Conservation (phyloP, 2,888 invertebrate genomes). For the Chrysina gloriosa region DNA sequence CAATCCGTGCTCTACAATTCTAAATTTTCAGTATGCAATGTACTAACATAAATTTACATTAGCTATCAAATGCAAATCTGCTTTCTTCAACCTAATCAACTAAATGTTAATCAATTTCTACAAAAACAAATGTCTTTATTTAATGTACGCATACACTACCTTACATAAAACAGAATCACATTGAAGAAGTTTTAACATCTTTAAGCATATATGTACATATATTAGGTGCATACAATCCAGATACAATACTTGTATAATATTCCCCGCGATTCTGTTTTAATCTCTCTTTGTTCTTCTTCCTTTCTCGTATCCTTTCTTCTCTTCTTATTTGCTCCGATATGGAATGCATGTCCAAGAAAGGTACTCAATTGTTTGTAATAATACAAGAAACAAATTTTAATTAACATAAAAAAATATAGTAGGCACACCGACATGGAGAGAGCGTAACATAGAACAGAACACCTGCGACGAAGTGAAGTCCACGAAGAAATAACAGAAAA, state of each 20-base stretch:
- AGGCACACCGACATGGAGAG: constrained; percentile 18
- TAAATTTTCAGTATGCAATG: no score
- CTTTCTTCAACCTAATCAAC: no score
- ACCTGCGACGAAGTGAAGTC: constrained; percentile 44
- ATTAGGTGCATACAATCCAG: neutral
- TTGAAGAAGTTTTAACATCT: neutral
- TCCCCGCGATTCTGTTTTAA: neutral
- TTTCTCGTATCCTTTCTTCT: neutral
- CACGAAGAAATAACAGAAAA: constrained; percentile 40
- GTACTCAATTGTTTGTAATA: constrained; percentile 35
- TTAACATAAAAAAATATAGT: constrained; percentile 39
- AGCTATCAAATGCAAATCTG: no score
- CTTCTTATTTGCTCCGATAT: neutral
- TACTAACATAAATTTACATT: no score
- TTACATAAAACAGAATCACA: neutral
- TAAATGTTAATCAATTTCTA: no score
- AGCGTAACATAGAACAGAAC: constrained; percentile 35
- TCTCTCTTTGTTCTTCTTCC: neutral
- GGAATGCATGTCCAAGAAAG: constrained; percentile 8
- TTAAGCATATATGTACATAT: neutral
- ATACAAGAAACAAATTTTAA: constrained; percentile 41
- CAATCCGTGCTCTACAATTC: no score
- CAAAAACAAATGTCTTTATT: no score
- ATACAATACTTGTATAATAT: constrained; percentile 2
- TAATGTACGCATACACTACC: no score